phyloP scores from a whole-genome alignment of 2,797 vertebrate genomes.

The Melopsittacus undulatus region DNA sequence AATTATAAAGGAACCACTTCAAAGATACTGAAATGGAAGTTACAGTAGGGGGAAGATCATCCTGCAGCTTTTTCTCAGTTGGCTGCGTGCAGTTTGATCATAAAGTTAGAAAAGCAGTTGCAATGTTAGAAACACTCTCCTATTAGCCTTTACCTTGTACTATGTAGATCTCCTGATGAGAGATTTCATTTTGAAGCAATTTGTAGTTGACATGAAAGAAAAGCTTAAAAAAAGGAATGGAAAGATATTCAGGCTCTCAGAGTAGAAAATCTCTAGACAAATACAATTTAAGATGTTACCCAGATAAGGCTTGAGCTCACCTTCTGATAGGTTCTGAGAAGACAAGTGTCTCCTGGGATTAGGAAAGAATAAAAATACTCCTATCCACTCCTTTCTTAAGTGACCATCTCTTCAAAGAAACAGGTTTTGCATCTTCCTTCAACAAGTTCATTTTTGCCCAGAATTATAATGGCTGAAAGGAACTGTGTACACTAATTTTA shows the following conservation, averaged over 20 bases:
- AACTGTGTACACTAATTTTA: neutral
- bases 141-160: neutral
- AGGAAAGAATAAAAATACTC: neutral
- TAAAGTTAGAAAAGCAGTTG: neutral
- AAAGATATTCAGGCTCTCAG: neutral
- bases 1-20: neutral
- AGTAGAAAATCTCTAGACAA: neutral
- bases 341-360: neutral
- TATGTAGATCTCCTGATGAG: neutral
- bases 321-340: neutral
- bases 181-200: neutral
- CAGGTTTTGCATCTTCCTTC: neutral
- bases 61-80: neutral
- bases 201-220: neutral
- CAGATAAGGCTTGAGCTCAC: neutral
- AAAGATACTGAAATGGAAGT: neutral
- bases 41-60: neutral
- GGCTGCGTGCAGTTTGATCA: neutral
- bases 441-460: neutral
- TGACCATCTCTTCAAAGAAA: neutral
- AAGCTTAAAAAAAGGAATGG: neutral
- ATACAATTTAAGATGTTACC: neutral
- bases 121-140: neutral
- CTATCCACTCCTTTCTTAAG: neutral
- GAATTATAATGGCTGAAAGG: neutral